Conservation (phyloP, 2,113 vertebrate species). For the Taxidea taxus region DNA sequence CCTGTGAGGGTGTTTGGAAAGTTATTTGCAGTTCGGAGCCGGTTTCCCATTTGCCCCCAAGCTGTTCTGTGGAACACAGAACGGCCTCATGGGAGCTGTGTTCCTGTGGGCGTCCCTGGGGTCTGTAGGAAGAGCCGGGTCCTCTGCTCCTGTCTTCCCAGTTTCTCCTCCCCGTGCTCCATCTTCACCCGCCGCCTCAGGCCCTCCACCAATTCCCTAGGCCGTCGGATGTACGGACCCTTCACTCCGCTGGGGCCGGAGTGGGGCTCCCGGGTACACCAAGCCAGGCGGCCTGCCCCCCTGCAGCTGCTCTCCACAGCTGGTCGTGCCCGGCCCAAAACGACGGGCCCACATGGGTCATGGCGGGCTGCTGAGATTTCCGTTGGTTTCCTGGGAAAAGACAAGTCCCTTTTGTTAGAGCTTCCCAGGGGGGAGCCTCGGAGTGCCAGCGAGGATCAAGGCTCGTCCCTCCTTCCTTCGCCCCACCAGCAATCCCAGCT, state of each 20-base stretch:
- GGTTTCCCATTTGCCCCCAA: constrained; percentile 36
- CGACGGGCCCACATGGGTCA: background rate
- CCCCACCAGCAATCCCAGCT: background rate
- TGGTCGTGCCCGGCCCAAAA: background rate
- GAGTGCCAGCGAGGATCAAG: background rate
- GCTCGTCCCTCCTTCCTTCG: background rate
- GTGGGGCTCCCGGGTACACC: accelerated
- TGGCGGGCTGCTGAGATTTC: background rate
- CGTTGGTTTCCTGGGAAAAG: constrained; percentile 29
- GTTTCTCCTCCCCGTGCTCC: background rate
- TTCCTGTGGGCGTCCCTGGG: background rate
- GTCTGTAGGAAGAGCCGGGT: background rate
- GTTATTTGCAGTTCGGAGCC: constrained; percentile 16
- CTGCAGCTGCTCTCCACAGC: constrained; percentile 16
- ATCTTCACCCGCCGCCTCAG: too few species aligned
- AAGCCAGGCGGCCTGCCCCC: background rate
- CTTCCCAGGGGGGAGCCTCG: background rate
- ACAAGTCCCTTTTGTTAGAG: constrained; percentile 7
- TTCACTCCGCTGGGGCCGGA: background rate
- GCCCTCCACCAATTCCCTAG: background rate
- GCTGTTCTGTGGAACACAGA: constrained; percentile 16
- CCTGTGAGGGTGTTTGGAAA: constrained; percentile 35
- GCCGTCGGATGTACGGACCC: background rate
- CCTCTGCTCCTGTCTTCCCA: background rate
- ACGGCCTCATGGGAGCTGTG: background rate